phyloP scores from a whole-genome alignment of 2,113 vertebrate genomes.

The Myrmecobius fasciatus region DNA sequence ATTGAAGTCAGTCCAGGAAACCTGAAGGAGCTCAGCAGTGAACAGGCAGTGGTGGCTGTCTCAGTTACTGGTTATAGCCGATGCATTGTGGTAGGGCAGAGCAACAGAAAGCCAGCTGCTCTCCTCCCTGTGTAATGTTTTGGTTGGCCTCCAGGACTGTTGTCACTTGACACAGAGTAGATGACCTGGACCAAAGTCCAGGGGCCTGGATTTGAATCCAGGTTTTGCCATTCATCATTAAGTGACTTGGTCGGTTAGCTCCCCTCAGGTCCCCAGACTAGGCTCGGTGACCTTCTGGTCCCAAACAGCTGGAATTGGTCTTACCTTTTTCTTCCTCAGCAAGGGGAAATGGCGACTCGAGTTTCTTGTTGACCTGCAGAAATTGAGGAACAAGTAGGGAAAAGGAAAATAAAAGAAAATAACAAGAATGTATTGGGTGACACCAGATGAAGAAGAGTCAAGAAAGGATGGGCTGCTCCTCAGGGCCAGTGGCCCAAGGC shows the following conservation, averaged over 20 bases:
- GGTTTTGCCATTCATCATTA: not conserved
- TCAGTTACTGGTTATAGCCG: not conserved
- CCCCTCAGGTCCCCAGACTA: not conserved
- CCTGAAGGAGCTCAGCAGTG: not conserved
- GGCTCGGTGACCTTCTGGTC: not conserved
- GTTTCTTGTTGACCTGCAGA: not conserved
- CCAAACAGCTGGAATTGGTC: not conserved
- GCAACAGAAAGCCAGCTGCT: not conserved
- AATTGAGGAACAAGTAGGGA: not conserved
- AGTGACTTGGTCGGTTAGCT: not conserved
- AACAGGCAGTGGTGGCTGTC: not conserved
- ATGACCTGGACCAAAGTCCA: not conserved
- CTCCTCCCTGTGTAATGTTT: not conserved
- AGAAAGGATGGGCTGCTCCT: not conserved
- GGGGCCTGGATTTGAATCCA: not conserved
- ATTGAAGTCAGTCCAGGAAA: not conserved
- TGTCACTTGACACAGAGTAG: not conserved
- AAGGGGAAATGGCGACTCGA: not conserved
- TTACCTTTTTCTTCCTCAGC: not conserved
- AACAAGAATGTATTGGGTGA: not conserved
- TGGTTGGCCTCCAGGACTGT: not conserved
- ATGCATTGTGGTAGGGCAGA: not conserved
- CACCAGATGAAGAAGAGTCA: not conserved
- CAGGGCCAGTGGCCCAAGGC: not conserved
- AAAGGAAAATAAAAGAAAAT: not conserved